Evolutionary conservation across 2,888 invertebrate species (phyloP).

Genomic region (Suillia variegata): DNA sequence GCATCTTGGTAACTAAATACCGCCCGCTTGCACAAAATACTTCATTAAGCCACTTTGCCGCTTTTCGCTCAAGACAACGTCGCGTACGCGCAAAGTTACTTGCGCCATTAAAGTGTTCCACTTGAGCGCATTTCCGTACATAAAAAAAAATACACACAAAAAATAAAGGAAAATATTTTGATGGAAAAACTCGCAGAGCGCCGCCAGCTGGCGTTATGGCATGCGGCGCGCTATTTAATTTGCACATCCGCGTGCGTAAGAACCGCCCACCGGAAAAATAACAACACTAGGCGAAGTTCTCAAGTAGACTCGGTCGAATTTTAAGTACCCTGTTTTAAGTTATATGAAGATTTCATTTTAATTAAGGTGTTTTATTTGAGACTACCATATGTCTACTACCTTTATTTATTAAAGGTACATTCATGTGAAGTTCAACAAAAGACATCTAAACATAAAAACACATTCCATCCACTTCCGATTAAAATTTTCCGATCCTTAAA

Average conservation of each 20-base stretch:
- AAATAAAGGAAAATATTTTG: background rate
- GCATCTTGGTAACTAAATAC: background rate
- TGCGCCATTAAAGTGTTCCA: conserved; percentile 54
- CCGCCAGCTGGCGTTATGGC: conserved; percentile 9
- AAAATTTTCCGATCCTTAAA: no score
- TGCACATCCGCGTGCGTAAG: conserved; percentile 41
- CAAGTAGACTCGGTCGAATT: no score
- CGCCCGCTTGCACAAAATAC: background rate
- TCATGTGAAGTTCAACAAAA: no score
- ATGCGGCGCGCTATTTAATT: conserved; percentile 36
- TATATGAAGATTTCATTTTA: no score
- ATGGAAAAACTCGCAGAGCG: background rate
- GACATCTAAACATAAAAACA: no score
- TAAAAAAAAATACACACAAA: background rate
- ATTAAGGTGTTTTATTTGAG: no score
- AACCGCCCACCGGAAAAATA: background rate
- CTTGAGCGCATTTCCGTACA: conserved; percentile 49
- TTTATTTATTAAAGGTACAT: no score
- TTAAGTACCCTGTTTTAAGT: no score
- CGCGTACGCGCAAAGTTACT: conserved; percentile 29
- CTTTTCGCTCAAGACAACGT: background rate
- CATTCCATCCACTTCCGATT: no score
- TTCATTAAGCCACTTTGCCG: conserved; percentile 2
- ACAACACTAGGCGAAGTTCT: no score
- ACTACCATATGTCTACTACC: no score